Evolutionary conservation across 2,113 vertebrate species (phyloP), one percentile per base, ranked within the genome.

Genomic region (Dipodomys spectabilis): DNA sequence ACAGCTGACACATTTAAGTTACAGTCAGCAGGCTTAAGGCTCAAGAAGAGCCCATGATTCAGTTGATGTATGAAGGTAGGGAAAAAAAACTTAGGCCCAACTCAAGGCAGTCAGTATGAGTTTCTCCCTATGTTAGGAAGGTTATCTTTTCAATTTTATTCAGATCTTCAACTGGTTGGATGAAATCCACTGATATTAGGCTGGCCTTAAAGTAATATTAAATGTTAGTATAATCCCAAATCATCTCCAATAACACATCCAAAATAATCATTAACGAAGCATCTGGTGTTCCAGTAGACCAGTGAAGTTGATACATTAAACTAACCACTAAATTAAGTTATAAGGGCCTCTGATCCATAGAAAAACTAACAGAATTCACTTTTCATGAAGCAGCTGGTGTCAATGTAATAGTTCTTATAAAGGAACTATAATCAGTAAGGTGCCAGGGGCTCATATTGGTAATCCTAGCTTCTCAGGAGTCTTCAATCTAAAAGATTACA

Each of bases 301-400:
- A 32, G 25, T 84, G 8, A 88, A 73, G 27, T 18, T 53, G 49
- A 81, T 32, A 88, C 9, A 83, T 27, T 75, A 84, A 92, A 80
- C 79, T 74, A 81, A 75, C 25, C 28, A 83, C 25, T 28, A 78
- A 20, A 80, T 68, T 32, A 53, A 12, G 23, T 23, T 49, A 30
- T 57, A 92, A 71, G 18, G 44, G n/a, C 7, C 44, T 86, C 68
- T n/a, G 3, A 74, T 77, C 77, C 6, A n/a, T 19, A 28, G 60
- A 28, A 88, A 82, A 87, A 64, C 19, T 12, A 85, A 60, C 28
- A 75, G 30, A 93, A 85, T 62, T 72, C 20, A 28, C 4, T 67
- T 86, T 86, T 82, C 77, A 64, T 67, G 67, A 92, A 82, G 72
- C 45, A 82, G 6, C n/a, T 90, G 65, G 72, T 44, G 60, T 60